These are phyloP conservation scores for Lycocorax pyrrhopterus DNA, from an alignment of 2,113 vertebrate genomes.

Conservation along the genomic window DNA sequence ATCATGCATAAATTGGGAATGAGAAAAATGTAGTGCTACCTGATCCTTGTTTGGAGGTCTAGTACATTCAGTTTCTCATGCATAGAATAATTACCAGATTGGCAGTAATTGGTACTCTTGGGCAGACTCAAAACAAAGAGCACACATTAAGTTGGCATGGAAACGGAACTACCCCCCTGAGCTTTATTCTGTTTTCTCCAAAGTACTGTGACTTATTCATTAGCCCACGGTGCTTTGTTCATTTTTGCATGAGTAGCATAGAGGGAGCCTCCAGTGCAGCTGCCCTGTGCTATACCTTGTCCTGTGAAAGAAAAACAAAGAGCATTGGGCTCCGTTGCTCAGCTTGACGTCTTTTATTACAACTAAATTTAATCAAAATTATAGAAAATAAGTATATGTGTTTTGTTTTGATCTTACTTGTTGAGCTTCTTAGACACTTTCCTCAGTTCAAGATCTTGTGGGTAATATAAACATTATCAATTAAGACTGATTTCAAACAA, in stretches of 20 bases:
- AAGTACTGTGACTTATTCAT: neutral
- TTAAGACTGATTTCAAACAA: neutral
- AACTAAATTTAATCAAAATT: neutral
- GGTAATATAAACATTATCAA: neutral
- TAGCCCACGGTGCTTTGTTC: neutral
- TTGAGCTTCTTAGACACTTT: neutral
- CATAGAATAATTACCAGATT: constrained; percentile 4
- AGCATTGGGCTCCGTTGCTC: neutral
- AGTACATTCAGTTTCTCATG: neutral
- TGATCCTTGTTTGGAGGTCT: neutral
- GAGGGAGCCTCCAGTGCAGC: neutral
- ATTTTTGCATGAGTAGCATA: neutral
- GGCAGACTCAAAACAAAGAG: neutral
- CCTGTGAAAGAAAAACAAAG: neutral
- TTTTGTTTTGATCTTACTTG: neutral
- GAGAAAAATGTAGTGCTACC: neutral
- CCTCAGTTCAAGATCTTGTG: neutral
- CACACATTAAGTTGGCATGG: constrained; percentile 7
- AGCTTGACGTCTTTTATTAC: neutral
- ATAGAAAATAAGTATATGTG: neutral
- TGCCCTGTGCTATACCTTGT: neutral
- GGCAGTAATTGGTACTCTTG: constrained; percentile 21
- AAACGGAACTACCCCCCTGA: neutral
- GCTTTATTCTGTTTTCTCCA: neutral
- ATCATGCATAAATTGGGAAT: neutral